phyloP scores from a whole-genome alignment of 2,888 invertebrate species.

The Mythimna pallens region DNA sequence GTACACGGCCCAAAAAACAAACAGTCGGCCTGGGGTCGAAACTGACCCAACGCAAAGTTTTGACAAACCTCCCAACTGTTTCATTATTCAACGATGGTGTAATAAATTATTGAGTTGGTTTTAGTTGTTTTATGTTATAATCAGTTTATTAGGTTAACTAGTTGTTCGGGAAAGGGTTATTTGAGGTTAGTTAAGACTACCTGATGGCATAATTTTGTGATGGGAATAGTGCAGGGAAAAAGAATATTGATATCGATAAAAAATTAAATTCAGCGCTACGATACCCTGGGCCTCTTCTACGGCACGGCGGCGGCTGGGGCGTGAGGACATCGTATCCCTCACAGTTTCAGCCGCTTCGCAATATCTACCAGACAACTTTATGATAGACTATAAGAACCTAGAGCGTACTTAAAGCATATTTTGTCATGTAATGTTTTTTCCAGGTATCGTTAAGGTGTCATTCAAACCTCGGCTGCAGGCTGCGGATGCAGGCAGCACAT shows the following conservation, averaged over 20 bases:
- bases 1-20: constrained; percentile 44
- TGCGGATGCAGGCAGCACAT: too few species aligned
- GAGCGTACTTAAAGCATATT: too few species aligned
- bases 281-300: too few species aligned
- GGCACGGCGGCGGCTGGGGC: too few species aligned
- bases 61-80: constrained; percentile 52
- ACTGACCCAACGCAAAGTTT: constrained; percentile 43
- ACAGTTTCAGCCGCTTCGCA: too few species aligned
- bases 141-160: constrained; percentile 54
- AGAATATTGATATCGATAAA: constrained; percentile 3
- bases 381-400: too few species aligned
- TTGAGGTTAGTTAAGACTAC: constrained; percentile 47
- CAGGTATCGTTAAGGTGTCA: too few species aligned
- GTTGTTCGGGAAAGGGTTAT: constrained; percentile 39
- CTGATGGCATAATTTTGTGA: constrained; percentile 34
- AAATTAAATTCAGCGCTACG: too few species aligned
- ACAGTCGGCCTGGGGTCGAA: constrained; percentile 26
- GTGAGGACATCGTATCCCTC: too few species aligned
- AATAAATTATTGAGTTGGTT: constrained; percentile 59
- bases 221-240: constrained; percentile 20
- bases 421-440: too few species aligned
- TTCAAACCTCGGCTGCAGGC: too few species aligned
- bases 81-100: constrained; percentile 55
- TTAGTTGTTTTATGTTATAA: constrained; percentile 55
- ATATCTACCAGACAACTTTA: too few species aligned